Evolutionary conservation across 2,113 vertebrate genomes (phyloP).

Genomic region (Dissostichus mawsoni): DNA sequence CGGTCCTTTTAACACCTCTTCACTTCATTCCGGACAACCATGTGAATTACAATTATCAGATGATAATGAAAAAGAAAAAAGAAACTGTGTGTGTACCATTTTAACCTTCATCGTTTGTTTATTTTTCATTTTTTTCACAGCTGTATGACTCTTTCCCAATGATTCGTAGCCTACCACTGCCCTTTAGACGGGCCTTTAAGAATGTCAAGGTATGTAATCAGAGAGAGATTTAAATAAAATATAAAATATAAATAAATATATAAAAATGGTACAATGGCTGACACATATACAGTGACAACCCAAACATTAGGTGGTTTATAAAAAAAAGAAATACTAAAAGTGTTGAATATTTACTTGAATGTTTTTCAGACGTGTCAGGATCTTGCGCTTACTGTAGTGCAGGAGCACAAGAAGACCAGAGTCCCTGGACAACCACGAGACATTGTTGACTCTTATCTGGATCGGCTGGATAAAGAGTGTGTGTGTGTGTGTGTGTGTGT

Average conservation of each 20-base stretch:
- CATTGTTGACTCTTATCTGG: slow-evolving; percentile 73
- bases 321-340: too few relatives aligned
- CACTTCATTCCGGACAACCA: too few relatives aligned
- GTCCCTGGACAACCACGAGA: slow-evolving; percentile 63
- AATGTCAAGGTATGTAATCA: slow-evolving; percentile 40
- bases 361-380: slow-evolving; percentile 25
- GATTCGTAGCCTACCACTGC: slow-evolving; percentile 55
- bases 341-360: background rate
- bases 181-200: slow-evolving; percentile 50
- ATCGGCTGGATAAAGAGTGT: slow-evolving; percentile 59
- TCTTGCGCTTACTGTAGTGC: background rate
- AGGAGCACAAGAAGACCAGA: slow-evolving; percentile 63
- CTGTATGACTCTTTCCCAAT: slow-evolving; percentile 56
- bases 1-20: too few relatives aligned
- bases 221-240: background rate
- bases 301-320: too few relatives aligned
- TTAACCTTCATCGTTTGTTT: too few relatives aligned
- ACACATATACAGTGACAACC: background rate
- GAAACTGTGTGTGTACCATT: too few relatives aligned
- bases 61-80: too few relatives aligned
- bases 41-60: too few relatives aligned
- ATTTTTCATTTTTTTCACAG: slow-evolving; percentile 22
- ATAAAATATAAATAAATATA: background rate
- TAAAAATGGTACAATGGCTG: background rate
- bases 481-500: too few relatives aligned